Conservation (phyloP, 1,140 invertebrate genomes). For the Pteromalus puparum region DNA sequence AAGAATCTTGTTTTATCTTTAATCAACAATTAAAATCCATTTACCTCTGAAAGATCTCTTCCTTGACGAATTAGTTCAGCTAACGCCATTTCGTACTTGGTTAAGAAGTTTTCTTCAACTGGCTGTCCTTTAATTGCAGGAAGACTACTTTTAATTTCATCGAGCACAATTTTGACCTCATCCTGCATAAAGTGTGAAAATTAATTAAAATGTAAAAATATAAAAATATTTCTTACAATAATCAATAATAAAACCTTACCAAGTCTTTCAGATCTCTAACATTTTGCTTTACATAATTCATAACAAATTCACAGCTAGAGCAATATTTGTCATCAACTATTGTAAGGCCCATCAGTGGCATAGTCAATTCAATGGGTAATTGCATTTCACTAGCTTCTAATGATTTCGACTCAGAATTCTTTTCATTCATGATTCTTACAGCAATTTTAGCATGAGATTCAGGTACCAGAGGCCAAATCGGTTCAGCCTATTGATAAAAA, state of each 20-base stretch:
- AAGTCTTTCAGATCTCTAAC: constrained; percentile 39
- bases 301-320: constrained; percentile 46
- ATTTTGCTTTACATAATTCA: constrained; percentile 39
- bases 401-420: constrained; percentile 57
- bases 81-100: constrained; percentile 44
- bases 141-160: constrained; percentile 28
- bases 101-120: constrained; percentile 43
- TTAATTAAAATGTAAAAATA: constrained; percentile 7
- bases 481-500: constrained; percentile 63
- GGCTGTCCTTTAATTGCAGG: constrained; percentile 9
- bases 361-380: constrained; percentile 82
- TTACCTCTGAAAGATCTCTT: constrained; percentile 47
- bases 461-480: constrained; percentile 77
- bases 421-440: constrained; percentile 65
- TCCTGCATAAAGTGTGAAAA: constrained; percentile 10
- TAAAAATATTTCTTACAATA: constrained; percentile 1
- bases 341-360: constrained; percentile 62
- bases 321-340: constrained; percentile 40
- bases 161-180: constrained; percentile 36
- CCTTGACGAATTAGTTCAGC: constrained; percentile 40
- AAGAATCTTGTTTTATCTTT: background rate
- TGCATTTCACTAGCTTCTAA: constrained; percentile 73
- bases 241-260: constrained; percentile 19
- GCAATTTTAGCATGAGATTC: constrained; percentile 68
- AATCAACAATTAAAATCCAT: background rate